A percentile compares a stretch with the other conserved stretches of the same genome.
phyloP scores from a whole-genome alignment of 2,113 vertebrate genomes.

The Hemiscyllium ocellatum region DNA sequence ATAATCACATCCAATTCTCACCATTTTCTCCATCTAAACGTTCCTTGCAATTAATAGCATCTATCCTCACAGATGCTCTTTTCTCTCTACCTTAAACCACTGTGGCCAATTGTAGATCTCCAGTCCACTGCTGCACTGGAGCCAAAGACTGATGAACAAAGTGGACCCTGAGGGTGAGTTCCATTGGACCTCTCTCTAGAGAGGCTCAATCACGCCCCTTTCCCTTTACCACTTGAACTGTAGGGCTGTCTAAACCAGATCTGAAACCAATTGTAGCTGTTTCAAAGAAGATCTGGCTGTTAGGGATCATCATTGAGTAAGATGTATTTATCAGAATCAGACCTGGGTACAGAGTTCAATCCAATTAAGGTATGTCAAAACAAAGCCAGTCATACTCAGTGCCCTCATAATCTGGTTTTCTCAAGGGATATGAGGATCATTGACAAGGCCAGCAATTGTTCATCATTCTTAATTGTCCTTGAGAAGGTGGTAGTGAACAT shows the following conservation, averaged over 20 bases:
- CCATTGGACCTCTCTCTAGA: background rate
- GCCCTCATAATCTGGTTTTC: background rate
- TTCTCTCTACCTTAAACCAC: background rate
- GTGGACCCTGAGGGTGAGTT: background rate
- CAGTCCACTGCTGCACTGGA: background rate
- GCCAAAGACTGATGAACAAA: background rate
- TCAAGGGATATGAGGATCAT: no score
- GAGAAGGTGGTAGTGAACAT: no score
- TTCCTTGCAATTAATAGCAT: background rate
- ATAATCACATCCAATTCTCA: background rate
- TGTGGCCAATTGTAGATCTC: background rate
- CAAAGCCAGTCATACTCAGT: background rate
- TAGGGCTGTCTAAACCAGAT: background rate
- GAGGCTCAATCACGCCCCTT: background rate
- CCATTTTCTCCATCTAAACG: background rate
- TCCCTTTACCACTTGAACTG: background rate
- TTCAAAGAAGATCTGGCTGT: background rate
- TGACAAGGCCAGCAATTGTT: no score
- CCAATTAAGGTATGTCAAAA: background rate
- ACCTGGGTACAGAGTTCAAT: background rate
- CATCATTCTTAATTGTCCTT: no score
- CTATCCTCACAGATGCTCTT: background rate
- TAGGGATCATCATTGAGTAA: background rate
- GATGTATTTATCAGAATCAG: background rate
- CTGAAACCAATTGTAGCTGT: background rate